Evolutionary conservation across 2,888 invertebrate species (phyloP), one percentile per base, ranked within the genome.

Genomic region (Phyllotreta striolata): DNA sequence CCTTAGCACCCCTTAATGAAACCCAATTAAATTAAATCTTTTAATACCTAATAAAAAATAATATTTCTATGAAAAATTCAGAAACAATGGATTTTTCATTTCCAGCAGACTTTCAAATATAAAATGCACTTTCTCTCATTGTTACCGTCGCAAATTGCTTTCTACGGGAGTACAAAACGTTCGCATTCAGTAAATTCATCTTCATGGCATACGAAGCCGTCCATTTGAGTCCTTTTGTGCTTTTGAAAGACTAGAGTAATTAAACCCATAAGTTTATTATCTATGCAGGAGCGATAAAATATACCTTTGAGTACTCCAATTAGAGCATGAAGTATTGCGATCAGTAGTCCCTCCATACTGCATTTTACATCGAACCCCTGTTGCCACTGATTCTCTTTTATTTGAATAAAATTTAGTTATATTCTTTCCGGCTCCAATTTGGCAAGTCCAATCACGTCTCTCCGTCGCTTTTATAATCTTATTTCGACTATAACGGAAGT

Each of bases 231-330:
- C 44, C 44, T 46, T 47, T 7, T 37, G 12, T 46, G 14, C 47
- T 34, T 37, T 14, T 57, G 40, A 57, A 57, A 47, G 57, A 14
- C 47, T 57, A 41, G 14, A 57, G 47, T 57, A 57, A 57, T 57
- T 57, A 57, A 39, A 57, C 39, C 38, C 47, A 57, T 14, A 38
- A n/a, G 24, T 39, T 47, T 39, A 57, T 57, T 56, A 56, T 56
- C 37, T 46, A 38, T 44, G 24, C 56, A 38, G n/a, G 35, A 47
- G 47, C 46, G 13, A 47, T 57, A 13, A 4, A 47, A 47, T 24
- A 57, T 39, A 47, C 39, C 49, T 57, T 57, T 40, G 14, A 57
- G 46, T 13, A 40, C n/a, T 34, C n/a, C 40, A 57, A 40, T 49
- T 49, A 40, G 13, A 9, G 14, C 12, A 37, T 8, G 35, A 49